A percentile compares a stretch with the other conserved stretches of the same genome.
These are phyloP conservation scores for Aurelia sp. DNA, from an alignment of 30 jellyfish, hydroid and myxozoan genomes.

Conservation along the genomic window DNA sequence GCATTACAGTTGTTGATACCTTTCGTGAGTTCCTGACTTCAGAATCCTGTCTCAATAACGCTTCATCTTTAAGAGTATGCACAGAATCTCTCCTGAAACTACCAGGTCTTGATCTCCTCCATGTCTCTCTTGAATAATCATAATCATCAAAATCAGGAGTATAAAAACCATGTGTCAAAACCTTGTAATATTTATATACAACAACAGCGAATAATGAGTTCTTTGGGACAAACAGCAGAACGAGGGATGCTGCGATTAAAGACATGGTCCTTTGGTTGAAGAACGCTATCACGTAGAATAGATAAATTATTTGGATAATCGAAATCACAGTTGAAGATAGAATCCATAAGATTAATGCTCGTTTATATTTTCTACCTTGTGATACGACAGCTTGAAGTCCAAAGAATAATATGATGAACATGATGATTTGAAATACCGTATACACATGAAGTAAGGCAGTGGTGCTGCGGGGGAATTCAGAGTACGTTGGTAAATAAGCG, in stretches of 20 bases:
- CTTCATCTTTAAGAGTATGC: conserved; percentile 42
- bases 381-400: conserved; percentile 62
- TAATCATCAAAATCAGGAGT: conserved; percentile 60
- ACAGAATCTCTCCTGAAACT: conserved; percentile 56
- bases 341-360: conserved; percentile 44
- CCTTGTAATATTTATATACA: conserved; percentile 38
- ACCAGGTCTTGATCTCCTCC: conserved; percentile 55
- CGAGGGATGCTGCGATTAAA: conserved; percentile 50
- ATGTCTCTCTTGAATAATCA: conserved; percentile 44
- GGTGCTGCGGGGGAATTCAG: conserved; percentile 56
- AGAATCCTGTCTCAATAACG: conserved; percentile 25
- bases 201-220: conserved; percentile 53
- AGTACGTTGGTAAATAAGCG: conserved; percentile 19
- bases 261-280: conserved; percentile 51
- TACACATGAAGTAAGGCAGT: conserved; percentile 41
- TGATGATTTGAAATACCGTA: conserved; percentile 41
- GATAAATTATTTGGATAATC: conserved; percentile 30
- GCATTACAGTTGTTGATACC: conserved; percentile 32
- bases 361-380: conserved; percentile 54
- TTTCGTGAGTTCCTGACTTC: conserved; percentile 23
- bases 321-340: conserved; percentile 25
- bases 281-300: conserved; percentile 59
- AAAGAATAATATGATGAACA: conserved; percentile 22
- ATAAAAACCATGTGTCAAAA: conserved; percentile 26
- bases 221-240: conserved; percentile 53